Percentiles rank a stretch among this genome's conserved stretches.
These are phyloP conservation scores for Hydrocynus forskahlii DNA, from an alignment of 2,797 vertebrate species.

Conservation along the genomic window DNA sequence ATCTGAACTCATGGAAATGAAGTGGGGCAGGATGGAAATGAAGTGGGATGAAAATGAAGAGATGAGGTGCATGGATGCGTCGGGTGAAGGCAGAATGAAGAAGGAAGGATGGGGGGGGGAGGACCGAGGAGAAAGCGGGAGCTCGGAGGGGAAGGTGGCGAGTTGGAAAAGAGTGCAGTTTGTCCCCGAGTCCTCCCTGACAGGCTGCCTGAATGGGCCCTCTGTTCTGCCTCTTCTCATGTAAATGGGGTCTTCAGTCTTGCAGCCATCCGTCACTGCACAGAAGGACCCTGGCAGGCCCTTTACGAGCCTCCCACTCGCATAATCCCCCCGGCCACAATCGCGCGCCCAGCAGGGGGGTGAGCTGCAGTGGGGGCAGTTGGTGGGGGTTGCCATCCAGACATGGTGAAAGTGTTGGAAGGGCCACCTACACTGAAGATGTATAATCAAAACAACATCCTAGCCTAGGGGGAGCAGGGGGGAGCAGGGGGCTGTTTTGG, in stretches of 20 bases:
- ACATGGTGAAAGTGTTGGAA: conserved; percentile 68
- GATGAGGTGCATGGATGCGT: conserved; percentile 61
- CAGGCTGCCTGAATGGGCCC: conserved; percentile 79
- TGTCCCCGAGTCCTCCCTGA: conserved; percentile 75
- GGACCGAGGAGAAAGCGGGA: conserved; percentile 66
- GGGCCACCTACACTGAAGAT: conserved; percentile 76
- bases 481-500: conserved; percentile 42
- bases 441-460: conserved; percentile 66
- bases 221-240: conserved; percentile 85
- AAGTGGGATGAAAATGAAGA: conserved; percentile 78
- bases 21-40: conserved; percentile 76
- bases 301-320: conserved; percentile 82
- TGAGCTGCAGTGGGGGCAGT: conserved; percentile 65
- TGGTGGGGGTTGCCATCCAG: conserved; percentile 66
- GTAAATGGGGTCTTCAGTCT: conserved; percentile 81
- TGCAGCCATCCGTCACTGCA: conserved; percentile 84
- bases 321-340: conserved; percentile 80
- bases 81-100: conserved; percentile 65
- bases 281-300: conserved; percentile 84
- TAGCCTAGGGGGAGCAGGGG: conserved; percentile 39
- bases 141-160: conserved; percentile 68
- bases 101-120: conserved; percentile 60
- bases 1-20: conserved; percentile 75
- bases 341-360: conserved; percentile 76
- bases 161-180: conserved; percentile 63